These are phyloP conservation scores for Sinocyclocheilus maitianheensis DNA, from an alignment of 2,113 vertebrate species.

Conservation along the genomic window DNA sequence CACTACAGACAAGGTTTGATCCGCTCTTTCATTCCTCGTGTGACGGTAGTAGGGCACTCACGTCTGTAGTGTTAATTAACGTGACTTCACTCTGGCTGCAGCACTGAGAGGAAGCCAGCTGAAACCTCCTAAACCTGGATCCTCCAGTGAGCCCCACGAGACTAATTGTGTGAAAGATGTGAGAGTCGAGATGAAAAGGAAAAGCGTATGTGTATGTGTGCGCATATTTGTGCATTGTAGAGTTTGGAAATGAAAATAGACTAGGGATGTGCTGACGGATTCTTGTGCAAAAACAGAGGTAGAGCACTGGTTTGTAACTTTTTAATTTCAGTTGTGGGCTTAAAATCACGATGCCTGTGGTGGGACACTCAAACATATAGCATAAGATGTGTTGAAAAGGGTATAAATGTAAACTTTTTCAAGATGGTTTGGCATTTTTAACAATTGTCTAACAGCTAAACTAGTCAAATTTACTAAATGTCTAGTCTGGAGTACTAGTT, in stretches of 20 bases:
- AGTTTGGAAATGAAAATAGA: neutral
- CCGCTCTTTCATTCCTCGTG: neutral
- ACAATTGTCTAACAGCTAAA: too few species aligned
- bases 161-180: constrained; percentile 30
- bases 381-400: too few species aligned
- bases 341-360: neutral
- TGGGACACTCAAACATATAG: too few species aligned
- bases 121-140: constrained; percentile 44
- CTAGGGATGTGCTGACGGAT: neutral
- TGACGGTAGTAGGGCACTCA: neutral
- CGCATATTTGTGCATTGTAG: neutral
- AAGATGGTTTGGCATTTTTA: too few species aligned
- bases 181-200: neutral
- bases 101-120: neutral
- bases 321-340: neutral
- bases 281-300: neutral
- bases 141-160: constrained; percentile 20
- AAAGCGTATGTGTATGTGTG: neutral
- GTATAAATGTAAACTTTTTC: too few species aligned
- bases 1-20: neutral
- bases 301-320: neutral
- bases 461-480: too few species aligned
- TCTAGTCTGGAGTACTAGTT: too few species aligned
- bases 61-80: constrained; percentile 20
- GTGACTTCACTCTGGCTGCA: neutral